Evolutionary conservation across 1,140 invertebrate genomes (phyloP), one percentile per base, ranked within the genome.

Genomic region (Nymphalis io): DNA sequence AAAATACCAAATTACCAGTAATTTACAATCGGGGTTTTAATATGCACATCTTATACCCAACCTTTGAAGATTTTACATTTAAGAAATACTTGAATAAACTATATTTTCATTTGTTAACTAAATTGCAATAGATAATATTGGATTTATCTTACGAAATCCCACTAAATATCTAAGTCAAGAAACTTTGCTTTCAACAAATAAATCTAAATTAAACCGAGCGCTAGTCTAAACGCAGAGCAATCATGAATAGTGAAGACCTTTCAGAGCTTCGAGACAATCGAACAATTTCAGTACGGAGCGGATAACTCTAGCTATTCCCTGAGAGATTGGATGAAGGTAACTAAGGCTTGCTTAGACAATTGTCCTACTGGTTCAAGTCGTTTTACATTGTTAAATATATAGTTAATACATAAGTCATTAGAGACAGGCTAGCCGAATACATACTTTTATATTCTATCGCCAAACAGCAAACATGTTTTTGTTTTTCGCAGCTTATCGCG

Each of bases 281-380:
- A 66, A 66, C 64, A 66, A 59, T 66, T 66, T 66, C 64, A 55
- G 64, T 58, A 44, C 55, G 20, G 18, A 40, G 21, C 51, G 46
- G 64, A 66, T 55, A 59, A 66, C 42, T 59, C 64, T 66, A 40
- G 20, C 21, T 55, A 55, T 33, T 66, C 55, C 64, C 64, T 66
- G 64, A 66, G 64, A 66, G 64, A 66, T 66, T 66, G 64, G 64
- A 66, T 66, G 64, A 27, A 66, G 64, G 39, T 46, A 46, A 33
- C 33, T 44, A 16, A 21, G 40, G 13, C n/a, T 13, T 39, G 53
- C 44, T 66, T 66, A 15, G 55, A 44, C 11, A 5, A n/a, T 38
- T 16, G 4, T 59, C 55, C 23, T 18, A 59, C 33, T 44, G 11
- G 64, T 58, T 59, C 55, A 27, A 66, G 55, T 53, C 21, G 20